Percentiles rank a stretch among this genome's conserved stretches.
Conservation (phyloP, 2,888 invertebrate species). For the Alloscopus bannaensis region DNA sequence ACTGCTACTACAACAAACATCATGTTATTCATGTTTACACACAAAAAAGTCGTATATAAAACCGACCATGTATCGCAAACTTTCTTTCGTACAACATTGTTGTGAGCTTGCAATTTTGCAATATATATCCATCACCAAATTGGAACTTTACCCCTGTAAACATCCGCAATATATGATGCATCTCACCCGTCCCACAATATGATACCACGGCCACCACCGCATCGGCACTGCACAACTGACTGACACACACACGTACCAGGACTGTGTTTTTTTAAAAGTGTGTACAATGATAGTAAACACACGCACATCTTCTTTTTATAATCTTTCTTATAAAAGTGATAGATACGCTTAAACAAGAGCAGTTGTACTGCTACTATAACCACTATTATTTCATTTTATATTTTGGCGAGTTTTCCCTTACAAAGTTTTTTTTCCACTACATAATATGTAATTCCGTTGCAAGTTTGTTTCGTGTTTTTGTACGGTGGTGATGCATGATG, state of each 20-base stretch:
- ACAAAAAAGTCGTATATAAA: too few relatives aligned
- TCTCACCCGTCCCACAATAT: too few relatives aligned
- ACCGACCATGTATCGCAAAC: too few relatives aligned
- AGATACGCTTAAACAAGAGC: slow-evolving; percentile 17
- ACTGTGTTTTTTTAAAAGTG: too few relatives aligned
- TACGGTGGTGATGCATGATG: too few relatives aligned
- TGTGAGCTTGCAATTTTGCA: too few relatives aligned
- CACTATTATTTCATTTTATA: slow-evolving; percentile 4
- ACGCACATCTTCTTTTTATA: slow-evolving; percentile 12
- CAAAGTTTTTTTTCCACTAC: slow-evolving; percentile 17
- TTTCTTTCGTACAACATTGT: too few relatives aligned
- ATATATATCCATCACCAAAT: background rate
- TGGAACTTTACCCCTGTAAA: slow-evolving; percentile 7
- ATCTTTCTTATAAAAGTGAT: slow-evolving; percentile 9
- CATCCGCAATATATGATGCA: slow-evolving; percentile 3
- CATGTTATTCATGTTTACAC: too few relatives aligned
- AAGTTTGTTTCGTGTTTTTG: too few relatives aligned
- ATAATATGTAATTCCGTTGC: background rate
- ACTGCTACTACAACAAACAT: too few relatives aligned
- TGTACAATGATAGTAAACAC: too few relatives aligned
- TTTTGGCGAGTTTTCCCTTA: slow-evolving; percentile 35
- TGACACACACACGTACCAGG: slow-evolving; percentile 24
- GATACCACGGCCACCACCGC: slow-evolving; percentile 1
- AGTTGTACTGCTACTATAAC: slow-evolving; percentile 16
- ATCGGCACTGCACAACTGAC: background rate